Base-by-base conservation (phyloP, 1,140 invertebrate species). In the Drosophila mayri region DNA sequence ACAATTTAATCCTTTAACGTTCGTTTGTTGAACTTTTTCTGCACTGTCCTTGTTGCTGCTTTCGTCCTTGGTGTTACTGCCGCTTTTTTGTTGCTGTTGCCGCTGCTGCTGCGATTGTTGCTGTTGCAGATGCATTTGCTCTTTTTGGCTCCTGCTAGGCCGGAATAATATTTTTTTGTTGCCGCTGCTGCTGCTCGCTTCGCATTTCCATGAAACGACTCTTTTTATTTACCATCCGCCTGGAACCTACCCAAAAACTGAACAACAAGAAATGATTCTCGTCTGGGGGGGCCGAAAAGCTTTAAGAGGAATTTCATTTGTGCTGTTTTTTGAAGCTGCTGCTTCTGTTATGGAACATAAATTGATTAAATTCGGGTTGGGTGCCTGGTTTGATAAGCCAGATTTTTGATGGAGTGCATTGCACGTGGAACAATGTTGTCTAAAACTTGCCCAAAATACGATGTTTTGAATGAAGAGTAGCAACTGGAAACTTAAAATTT, bases 1-100 rank as follows among this genome's bases (percentile, higher is more conserved):
- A 88, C 84, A 88, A 81, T 88, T 88, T 88, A 88, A 88, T 88
- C 85, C 78, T 84, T 88, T 84, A 88, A 90, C 81, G 77, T 81
- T 88, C 68, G 85, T 90, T 90, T 81, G 85, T 84, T 81, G 72
- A 78, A 75, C 84, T 90, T 87, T 86, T 87, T 84, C 62, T 57
- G 50, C 52, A 52, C 57, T 73, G 63, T 65, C 74, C 44, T 72
- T 71, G 63, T 41, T 81, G 46, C 66, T 73, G 44, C 25, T 32
- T 61, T 12, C 55, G 41, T 55, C 67, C 46, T 54, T 70, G 64
- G 49, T 79, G 40, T 43, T 78, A 46, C 28, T 62, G 38, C 11
- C 60, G 32, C 25, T 77, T 32, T 66, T 64, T 44, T 57, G 50
- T 28, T 62, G 47, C 37, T 47, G 8, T 30, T 30, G 6, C 28